Evolutionary conservation across 2,888 invertebrate species (phyloP), one percentile per base, ranked within the genome.

Genomic region (Andrena camellia): DNA sequence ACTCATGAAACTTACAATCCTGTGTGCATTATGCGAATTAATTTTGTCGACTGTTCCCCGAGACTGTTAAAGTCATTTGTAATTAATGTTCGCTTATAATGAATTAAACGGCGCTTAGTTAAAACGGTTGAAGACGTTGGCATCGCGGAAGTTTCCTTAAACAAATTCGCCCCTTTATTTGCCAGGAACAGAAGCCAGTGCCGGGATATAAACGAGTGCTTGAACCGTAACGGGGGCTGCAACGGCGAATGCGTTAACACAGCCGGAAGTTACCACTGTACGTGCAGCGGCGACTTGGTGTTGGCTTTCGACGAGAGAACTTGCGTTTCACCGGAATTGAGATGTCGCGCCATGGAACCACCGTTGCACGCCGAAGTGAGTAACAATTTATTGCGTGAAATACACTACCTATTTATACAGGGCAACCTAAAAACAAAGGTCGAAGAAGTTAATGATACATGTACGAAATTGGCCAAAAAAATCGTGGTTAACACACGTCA

Each of bases 161-260:
- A 63, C 10, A 57, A 67, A 78, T 69, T 57, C 35, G 23, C 59
- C 66, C 31, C 64, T 71, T 70, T 77, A 72, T 73, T 76, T 86
- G 85, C 60, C 81, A 93, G 92, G 71, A 92, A 93, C 85, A 89
- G 89, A 73, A 92, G 88, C 81, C 91, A 91, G 77, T 94, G 94
- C 85, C 88, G 92, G 79, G 94, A 94, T 82, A 86, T 93, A 78
- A 92, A 93, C 89, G 94, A 94, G 87, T 94, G 94, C 88, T 81
- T 91, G 82, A 92, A 88, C 69, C 91, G 85, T 72, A 92, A 92
- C 80, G 92, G 93, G n/a, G 94, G 94, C n/a, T 94, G 94, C 85
- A 91, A 90, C 80, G 93, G 93, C 62, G 91, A 92, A 81, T 94
- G 94, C 88, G 88, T 94, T 85, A 94, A 94, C 91, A 93, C 93